Evolutionary conservation across 1,140 invertebrate genomes (phyloP).

Genomic region (Drosophila elegans): DNA sequence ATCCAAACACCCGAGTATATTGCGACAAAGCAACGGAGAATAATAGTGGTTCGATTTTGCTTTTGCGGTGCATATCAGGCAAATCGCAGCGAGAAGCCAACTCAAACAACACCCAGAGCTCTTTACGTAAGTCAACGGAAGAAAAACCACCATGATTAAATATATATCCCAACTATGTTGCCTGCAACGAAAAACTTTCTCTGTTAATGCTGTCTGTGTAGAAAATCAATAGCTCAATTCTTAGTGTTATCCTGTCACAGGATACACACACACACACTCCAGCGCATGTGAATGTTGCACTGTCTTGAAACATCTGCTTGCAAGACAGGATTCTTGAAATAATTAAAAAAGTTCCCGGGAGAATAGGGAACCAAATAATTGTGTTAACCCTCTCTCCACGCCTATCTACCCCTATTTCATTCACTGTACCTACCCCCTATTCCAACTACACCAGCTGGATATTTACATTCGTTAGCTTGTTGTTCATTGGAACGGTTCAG

Average conservation of each 20-base stretch:
- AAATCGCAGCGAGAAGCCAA: neutral
- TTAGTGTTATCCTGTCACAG: constrained; percentile 30
- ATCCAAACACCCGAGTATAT: constrained; percentile 25
- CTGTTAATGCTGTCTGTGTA: constrained; percentile 36
- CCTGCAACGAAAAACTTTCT: constrained; percentile 30
- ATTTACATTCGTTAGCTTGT: constrained; percentile 36
- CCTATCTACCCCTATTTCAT: constrained; percentile 3
- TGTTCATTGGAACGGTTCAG: constrained; percentile 54
- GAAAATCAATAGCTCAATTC: constrained; percentile 70
- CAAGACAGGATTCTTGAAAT: constrained; percentile 21
- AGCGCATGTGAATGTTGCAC: constrained; percentile 1
- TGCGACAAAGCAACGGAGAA: constrained; percentile 15
- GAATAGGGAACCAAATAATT: constrained; percentile 19
- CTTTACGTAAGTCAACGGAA: constrained; percentile 51
- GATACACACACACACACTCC: constrained; percentile 32
- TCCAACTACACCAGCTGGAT: constrained; percentile 26
- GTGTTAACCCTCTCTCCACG: constrained; percentile 8
- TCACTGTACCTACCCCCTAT: neutral
- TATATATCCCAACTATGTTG: constrained; percentile 2
- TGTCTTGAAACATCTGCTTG: constrained; percentile 4
- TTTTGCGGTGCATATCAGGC: constrained; percentile 16
- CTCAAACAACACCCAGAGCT: constrained; percentile 11
- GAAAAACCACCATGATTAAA: constrained; percentile 1
- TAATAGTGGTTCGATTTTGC: constrained; percentile 22
- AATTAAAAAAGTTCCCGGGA: constrained; percentile 62